phyloP scores from a whole-genome alignment of 2,113 vertebrate genomes.

The Ptyas mucosa region DNA sequence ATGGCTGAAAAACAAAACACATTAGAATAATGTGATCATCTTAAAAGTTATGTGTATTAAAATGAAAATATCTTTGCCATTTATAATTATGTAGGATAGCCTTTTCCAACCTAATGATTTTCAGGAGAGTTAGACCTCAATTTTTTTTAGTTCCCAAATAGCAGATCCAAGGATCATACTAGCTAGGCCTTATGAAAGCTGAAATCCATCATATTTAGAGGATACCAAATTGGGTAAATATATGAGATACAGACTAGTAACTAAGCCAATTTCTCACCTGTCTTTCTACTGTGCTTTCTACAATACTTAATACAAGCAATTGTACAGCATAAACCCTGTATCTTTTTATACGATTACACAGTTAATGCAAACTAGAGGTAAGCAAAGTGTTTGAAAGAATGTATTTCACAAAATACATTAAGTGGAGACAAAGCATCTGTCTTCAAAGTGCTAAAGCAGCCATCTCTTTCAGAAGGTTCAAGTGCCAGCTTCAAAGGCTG shows the following conservation, averaged over 20 bases:
- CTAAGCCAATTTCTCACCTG: neutral
- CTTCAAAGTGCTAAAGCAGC: neutral
- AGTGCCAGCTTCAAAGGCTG: neutral
- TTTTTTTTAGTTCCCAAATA: neutral
- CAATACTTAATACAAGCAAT: neutral
- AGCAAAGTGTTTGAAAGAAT: neutral
- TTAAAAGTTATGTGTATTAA: neutral
- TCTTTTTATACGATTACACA: neutral
- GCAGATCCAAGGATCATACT: neutral
- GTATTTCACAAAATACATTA: neutral
- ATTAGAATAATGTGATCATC: neutral
- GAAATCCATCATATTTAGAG: neutral
- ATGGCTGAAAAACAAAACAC: constrained; percentile 70
- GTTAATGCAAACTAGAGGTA: neutral
- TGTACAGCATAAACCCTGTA: neutral
- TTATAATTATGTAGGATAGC: neutral
- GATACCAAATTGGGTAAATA: neutral
- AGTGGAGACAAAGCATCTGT: neutral
- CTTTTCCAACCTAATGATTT: neutral
- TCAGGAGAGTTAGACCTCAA: neutral
- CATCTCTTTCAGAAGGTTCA: neutral
- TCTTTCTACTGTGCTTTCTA: neutral
- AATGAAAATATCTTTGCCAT: neutral
- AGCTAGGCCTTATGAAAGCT: neutral
- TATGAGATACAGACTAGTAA: neutral